A percentile compares a stretch with the other conserved stretches of the same genome.
Evolutionary conservation across 2,888 invertebrate genomes (phyloP).

Genomic region (Caradrina clavipalpis): DNA sequence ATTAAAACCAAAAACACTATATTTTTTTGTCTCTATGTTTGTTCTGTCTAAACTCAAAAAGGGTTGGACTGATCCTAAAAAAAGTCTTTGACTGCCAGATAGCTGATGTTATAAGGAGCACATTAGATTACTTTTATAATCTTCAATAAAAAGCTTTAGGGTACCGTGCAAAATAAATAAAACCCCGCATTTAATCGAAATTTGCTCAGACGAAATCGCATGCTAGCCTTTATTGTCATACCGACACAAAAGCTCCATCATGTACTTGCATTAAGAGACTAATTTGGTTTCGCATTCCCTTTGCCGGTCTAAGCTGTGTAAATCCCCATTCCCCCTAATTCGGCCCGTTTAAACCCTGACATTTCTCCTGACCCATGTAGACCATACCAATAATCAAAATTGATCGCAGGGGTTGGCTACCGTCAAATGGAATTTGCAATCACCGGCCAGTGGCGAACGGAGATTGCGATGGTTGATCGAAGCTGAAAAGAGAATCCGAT

Average conservation of each 20-base stretch:
- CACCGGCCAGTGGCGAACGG: conserved; percentile 35
- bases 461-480: conserved; percentile 42
- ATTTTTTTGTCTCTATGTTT: too few species aligned
- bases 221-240: not conserved
- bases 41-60: too few species aligned
- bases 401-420: conserved; percentile 31
- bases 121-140: too few species aligned
- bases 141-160: too few species aligned
- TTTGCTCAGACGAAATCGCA: too few species aligned
- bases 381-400: conserved; percentile 26
- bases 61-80: too few species aligned
- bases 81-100: too few species aligned
- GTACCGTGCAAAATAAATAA: too few species aligned
- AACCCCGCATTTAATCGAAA: too few species aligned
- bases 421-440: conserved; percentile 52
- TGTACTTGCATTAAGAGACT: not conserved
- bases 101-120: too few species aligned
- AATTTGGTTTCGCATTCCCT: not conserved
- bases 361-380: not conserved
- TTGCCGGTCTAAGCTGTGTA: not conserved
- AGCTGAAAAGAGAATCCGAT: conserved; percentile 14
- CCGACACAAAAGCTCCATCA: not conserved
- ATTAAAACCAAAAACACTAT: too few species aligned
- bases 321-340: not conserved
- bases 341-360: not conserved